Conservation (phyloP, 2,888 invertebrate genomes). For the Terebella lapidaria region DNA sequence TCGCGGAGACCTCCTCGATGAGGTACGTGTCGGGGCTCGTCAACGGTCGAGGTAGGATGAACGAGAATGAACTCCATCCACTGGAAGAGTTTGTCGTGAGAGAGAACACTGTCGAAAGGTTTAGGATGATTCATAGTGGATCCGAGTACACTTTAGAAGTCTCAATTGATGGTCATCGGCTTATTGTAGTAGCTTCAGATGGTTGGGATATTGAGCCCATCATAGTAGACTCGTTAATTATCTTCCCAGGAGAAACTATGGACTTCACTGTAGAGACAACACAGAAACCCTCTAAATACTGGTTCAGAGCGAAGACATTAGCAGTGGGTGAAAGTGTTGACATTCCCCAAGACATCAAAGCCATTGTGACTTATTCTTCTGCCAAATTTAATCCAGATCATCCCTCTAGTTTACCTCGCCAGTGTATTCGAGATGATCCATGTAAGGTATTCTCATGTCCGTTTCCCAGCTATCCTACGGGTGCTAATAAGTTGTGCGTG, state of each 20-base stretch:
- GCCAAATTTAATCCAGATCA: not conserved
- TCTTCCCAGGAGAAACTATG: constrained; percentile 16
- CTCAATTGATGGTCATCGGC: constrained; percentile 17
- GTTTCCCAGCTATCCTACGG: constrained; percentile 8
- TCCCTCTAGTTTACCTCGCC: not conserved
- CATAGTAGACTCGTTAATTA: constrained; percentile 13
- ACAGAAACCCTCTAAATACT: constrained; percentile 7
- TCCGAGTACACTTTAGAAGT: constrained; percentile 11
- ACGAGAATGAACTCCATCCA: not conserved
- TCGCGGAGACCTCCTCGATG: not conserved
- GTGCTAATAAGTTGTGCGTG: constrained; percentile 9
- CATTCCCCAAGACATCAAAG: not conserved
- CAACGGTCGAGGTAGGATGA: not conserved
- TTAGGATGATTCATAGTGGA: constrained; percentile 14
- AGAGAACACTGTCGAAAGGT: not conserved
- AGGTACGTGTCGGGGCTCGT: not conserved
- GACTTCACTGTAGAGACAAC: constrained; percentile 13
- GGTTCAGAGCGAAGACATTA: constrained; percentile 13
- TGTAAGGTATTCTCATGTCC: constrained; percentile 16
- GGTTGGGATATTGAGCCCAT: constrained; percentile 14
- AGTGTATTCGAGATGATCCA: not conserved
- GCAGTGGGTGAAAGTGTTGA: not conserved
- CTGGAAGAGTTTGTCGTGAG: not conserved
- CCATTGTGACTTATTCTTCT: constrained; percentile 3
- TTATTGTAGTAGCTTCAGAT: constrained; percentile 17